phyloP scores from a whole-genome alignment of 2,888 invertebrate species.

The Limnephilus lunatus region DNA sequence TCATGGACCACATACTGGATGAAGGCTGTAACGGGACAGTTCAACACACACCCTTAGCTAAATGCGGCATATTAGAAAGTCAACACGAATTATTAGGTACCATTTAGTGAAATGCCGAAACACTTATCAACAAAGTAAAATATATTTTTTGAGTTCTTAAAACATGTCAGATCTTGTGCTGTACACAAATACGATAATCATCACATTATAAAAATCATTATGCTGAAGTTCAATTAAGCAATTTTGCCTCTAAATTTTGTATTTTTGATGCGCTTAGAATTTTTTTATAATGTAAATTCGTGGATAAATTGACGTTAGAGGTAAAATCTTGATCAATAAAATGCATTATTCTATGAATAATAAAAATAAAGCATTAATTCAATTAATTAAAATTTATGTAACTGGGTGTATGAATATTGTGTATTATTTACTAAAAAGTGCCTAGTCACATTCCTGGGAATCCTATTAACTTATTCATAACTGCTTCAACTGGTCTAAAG shows the following conservation, averaged over 20 bases:
- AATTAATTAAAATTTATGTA: too few relatives aligned
- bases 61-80: not conserved
- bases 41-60: slow-evolving; percentile 7
- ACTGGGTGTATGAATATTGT: too few relatives aligned
- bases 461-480: not conserved
- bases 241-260: not conserved
- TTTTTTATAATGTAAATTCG: not conserved
- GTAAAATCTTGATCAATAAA: not conserved
- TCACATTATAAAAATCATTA: too few relatives aligned
- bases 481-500: too few relatives aligned
- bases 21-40: slow-evolving; percentile 4
- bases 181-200: not conserved
- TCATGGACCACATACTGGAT: slow-evolving; percentile 34
- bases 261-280: not conserved
- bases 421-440: too few relatives aligned
- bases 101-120: not conserved
- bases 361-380: too few relatives aligned
- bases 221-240: not conserved
- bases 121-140: too few relatives aligned
- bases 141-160: not conserved
- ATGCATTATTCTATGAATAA: too few relatives aligned
- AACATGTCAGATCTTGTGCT: not conserved
- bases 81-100: not conserved
- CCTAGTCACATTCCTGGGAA: not conserved
- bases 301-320: not conserved